Base-by-base conservation (phyloP, 2,888 invertebrate species). In the Sylvicola cinctus region DNA sequence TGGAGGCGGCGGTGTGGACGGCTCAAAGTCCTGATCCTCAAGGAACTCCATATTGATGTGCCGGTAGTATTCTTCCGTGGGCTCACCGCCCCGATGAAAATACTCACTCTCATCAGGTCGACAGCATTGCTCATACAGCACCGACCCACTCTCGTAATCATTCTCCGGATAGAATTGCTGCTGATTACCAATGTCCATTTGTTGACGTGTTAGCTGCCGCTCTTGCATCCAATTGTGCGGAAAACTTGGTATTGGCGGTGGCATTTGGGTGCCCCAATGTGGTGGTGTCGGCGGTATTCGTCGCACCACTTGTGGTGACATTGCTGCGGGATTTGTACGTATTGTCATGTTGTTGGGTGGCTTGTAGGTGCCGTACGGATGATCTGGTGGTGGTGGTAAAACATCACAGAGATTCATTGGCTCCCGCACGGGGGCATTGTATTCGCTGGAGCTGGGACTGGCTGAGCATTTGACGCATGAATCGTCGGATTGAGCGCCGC, bases 381-480 rank as follows among this genome's bases (percentile, higher is more conserved):
- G 68, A 52, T 69, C 68, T 16, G 44, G 45, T 27, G 46, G 47
- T 43, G 69, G 69, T 39, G 70, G 70, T 44, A 70, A 51, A 64
- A 70, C 68, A 56, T 70, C 70, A 56, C 69, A 68, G 59, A 70
- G 68, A 58, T 70, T 70, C 49, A 64, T 61, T 58, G 64, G 64
- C 58, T 62, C 62, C 52, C 62, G 59, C 11, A 45, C 37, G 13
- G 45, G 44, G n/a, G 44, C 43, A 34, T 46, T 66, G 40, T 66
- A 64, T 39, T 66, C 65, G 40, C 63, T 65, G 2, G 65, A 66
- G 13, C 61, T 63, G 16, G 66, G 66, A 43, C 65, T 65, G 17
- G 65, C 61, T 40, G 43, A 45, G 25, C 63, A 63, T 49, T 66
- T 66, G 41, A 63, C 54, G 42, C 65, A 66, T 0, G 62, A 65